phyloP scores from a whole-genome alignment of 2,113 vertebrate species.

The Bombycilla garrulus region DNA sequence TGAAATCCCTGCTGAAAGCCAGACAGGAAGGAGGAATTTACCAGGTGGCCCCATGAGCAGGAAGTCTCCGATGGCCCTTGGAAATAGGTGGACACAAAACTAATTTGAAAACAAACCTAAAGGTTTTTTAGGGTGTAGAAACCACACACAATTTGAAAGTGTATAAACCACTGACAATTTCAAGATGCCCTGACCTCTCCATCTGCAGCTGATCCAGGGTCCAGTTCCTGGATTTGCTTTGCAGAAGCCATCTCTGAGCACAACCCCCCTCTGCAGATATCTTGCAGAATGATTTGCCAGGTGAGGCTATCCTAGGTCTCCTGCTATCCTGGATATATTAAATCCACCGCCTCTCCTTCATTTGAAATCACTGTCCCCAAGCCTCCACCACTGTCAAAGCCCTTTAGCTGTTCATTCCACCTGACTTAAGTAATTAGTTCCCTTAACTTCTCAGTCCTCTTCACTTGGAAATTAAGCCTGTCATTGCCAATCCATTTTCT shows the following conservation, averaged over 20 bases:
- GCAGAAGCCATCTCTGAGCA: neutral
- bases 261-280: neutral
- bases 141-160: neutral
- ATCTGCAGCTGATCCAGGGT: neutral
- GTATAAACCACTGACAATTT: neutral
- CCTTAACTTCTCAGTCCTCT: neutral
- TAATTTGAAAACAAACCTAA: neutral
- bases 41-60: neutral
- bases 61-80: neutral
- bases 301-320: neutral
- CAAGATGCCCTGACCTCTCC: neutral
- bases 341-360: neutral
- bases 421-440: neutral
- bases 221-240: neutral
- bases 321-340: neutral
- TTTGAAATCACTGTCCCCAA: neutral
- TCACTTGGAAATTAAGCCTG: neutral
- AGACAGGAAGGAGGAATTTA: neutral
- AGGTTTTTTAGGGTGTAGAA: neutral
- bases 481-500: neutral
- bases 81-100: rapidly evolving
- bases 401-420: neutral
- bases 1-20: neutral
- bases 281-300: neutral
- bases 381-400: neutral